Evolutionary conservation across 1,140 invertebrate genomes (phyloP).

Genomic region (Teleogryllus occipitalis): DNA sequence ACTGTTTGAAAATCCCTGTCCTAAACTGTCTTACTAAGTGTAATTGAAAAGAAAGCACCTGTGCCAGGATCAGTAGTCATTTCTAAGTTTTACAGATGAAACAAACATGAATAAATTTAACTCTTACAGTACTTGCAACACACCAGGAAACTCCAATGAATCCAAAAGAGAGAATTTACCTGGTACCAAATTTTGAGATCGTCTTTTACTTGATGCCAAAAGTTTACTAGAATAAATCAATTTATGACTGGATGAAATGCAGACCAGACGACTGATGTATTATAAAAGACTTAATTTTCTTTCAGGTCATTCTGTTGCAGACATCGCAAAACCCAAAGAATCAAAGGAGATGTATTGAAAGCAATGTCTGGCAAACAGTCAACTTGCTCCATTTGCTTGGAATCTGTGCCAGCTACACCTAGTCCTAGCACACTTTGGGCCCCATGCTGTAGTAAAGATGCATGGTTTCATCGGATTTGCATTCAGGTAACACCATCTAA

Average conservation of each 20-base stretch:
- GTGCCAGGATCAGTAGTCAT: no score
- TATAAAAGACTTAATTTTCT: constrained; percentile 22
- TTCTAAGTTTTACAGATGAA: no score
- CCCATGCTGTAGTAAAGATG: constrained; percentile 52
- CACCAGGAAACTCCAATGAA: no score
- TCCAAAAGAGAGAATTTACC: neutral
- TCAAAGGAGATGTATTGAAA: constrained; percentile 31
- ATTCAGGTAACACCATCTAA: constrained; percentile 28
- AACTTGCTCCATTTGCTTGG: constrained; percentile 49
- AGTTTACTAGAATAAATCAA: neutral
- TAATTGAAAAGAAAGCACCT: no score
- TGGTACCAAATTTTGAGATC: neutral
- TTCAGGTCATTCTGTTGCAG: constrained; percentile 50
- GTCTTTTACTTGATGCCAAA: neutral
- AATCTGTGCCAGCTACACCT: constrained; percentile 37
- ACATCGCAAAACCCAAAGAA: constrained; percentile 46
- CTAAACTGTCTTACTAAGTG: no score
- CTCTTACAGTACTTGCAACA: no score
- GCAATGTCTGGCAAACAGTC: constrained; percentile 28
- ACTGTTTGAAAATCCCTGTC: no score
- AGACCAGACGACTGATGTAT: constrained; percentile 12
- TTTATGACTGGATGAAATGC: neutral
- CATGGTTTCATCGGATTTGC: constrained; percentile 52
- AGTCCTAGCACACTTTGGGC: constrained; percentile 42
- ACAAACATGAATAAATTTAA: no score